Percentiles rank a stretch among this genome's conserved stretches.
These are phyloP conservation scores for Cotesia chilonis DNA, from an alignment of 1,140 invertebrate genomes.

Conservation along the genomic window DNA sequence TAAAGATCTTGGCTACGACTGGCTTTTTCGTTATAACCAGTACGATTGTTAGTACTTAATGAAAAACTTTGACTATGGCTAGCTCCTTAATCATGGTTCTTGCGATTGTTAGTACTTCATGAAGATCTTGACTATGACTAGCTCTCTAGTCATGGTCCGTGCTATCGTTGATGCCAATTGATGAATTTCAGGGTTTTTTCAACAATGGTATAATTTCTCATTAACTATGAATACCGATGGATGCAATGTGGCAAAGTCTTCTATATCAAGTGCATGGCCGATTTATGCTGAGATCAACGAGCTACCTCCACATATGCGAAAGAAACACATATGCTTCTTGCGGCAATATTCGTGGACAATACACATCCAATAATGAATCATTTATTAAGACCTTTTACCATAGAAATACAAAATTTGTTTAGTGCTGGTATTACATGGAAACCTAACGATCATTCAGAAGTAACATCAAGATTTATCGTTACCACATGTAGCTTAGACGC, in stretches of 20 bases:
- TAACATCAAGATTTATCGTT: constrained; percentile 14
- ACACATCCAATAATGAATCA: constrained; percentile 30
- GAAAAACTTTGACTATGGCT: no score
- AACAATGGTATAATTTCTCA: constrained; percentile 32
- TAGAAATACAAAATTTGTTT: constrained; percentile 2
- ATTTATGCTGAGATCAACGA: not conserved
- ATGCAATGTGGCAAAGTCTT: constrained; percentile 27
- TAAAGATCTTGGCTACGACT: no score
- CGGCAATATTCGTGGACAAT: constrained; percentile 29
- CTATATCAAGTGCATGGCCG: constrained; percentile 34
- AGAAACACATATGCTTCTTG: constrained; percentile 28
- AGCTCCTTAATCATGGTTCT: no score
- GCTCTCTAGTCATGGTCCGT: no score
- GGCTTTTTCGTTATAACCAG: no score
- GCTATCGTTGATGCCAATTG: no score
- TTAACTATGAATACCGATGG: constrained; percentile 33
- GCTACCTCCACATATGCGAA: constrained; percentile 24
- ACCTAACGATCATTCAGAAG: not conserved
- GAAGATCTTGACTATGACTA: no score
- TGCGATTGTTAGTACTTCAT: no score
- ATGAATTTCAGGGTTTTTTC: no score
- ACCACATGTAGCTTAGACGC: constrained; percentile 9
- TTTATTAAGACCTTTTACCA: constrained; percentile 15
- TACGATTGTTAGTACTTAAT: no score
- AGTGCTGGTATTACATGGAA: constrained; percentile 8